Evolutionary conservation across 92 coral and sea anemone genomes (phyloP).

Genomic region (Palythoa grandis): DNA sequence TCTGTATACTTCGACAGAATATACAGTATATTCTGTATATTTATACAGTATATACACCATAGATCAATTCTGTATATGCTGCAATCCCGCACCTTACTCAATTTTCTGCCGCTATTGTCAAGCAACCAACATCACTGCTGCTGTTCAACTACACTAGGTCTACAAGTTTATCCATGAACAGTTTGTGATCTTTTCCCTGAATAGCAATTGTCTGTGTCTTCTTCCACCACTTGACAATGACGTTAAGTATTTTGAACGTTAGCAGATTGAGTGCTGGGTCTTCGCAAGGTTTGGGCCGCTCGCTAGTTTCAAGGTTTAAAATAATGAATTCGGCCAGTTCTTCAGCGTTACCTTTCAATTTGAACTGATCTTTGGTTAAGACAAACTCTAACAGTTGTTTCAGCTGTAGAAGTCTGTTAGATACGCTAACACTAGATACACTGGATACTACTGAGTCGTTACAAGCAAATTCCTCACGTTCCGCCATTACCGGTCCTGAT

Average conservation of each 20-base stretch:
- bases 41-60: no score
- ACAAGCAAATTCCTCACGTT: neutral
- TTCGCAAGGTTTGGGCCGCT: conserved; percentile 26
- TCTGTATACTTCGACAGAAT: no score
- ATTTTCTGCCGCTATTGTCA: conserved; percentile 36
- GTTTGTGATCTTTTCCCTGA: conserved; percentile 30
- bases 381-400: conserved; percentile 41
- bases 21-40: no score
- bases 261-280: conserved; percentile 32
- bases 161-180: conserved; percentile 34
- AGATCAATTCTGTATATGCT: no score
- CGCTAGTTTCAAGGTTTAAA: conserved; percentile 23
- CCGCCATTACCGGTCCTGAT: conserved; percentile 16
- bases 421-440: neutral
- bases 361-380: conserved; percentile 34
- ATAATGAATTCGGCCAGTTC: conserved; percentile 35
- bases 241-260: conserved; percentile 17
- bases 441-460: neutral
- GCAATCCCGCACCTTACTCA: no score
- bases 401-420: conserved; percentile 15
- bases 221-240: conserved; percentile 39
- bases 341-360: conserved; percentile 29
- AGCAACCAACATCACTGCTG: conserved; percentile 33
- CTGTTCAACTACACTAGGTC: conserved; percentile 30
- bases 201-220: conserved; percentile 28